Conservation (phyloP, 2,888 invertebrate species). For the Drosophila nr. fundita region DNA sequence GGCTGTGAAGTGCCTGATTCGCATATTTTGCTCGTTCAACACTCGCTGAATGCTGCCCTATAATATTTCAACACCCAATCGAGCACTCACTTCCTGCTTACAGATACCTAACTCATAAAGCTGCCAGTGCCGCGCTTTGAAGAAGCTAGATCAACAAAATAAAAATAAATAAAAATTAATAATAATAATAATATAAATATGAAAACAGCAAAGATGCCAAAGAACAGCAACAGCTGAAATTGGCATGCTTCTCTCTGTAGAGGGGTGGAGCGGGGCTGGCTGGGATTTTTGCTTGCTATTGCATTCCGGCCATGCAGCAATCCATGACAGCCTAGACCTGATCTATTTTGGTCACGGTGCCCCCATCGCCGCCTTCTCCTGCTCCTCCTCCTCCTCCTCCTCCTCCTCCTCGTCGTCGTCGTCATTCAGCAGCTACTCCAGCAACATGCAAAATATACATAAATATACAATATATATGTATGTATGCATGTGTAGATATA, state of each 20-base stretch:
- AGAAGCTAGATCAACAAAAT: slow-evolving; percentile 23
- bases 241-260: slow-evolving; percentile 50
- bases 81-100: slow-evolving; percentile 70
- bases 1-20: slow-evolving; percentile 48
- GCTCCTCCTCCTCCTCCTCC: slow-evolving; percentile 14
- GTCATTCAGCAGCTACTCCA: slow-evolving; percentile 35
- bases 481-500: slow-evolving; percentile 2
- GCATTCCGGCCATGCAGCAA: slow-evolving; percentile 75
- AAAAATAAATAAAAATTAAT: background rate
- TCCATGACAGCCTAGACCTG: slow-evolving; percentile 82
- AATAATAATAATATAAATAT: background rate
- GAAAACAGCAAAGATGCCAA: slow-evolving; percentile 41
- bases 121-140: slow-evolving; percentile 55
- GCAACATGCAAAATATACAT: slow-evolving; percentile 59
- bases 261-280: background rate
- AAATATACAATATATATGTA: slow-evolving; percentile 29
- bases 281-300: slow-evolving; percentile 48
- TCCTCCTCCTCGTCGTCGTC: background rate
- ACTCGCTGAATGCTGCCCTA: slow-evolving; percentile 33
- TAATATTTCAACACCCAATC: slow-evolving; percentile 75
- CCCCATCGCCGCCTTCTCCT: slow-evolving; percentile 12
- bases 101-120: slow-evolving; percentile 49
- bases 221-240: slow-evolving; percentile 56
- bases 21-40: slow-evolving; percentile 40
- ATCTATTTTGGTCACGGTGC: slow-evolving; percentile 76